Base-by-base conservation (phyloP, 37 sponge, comb jelly and placozoan genomes). In the Geodia barretti region DNA sequence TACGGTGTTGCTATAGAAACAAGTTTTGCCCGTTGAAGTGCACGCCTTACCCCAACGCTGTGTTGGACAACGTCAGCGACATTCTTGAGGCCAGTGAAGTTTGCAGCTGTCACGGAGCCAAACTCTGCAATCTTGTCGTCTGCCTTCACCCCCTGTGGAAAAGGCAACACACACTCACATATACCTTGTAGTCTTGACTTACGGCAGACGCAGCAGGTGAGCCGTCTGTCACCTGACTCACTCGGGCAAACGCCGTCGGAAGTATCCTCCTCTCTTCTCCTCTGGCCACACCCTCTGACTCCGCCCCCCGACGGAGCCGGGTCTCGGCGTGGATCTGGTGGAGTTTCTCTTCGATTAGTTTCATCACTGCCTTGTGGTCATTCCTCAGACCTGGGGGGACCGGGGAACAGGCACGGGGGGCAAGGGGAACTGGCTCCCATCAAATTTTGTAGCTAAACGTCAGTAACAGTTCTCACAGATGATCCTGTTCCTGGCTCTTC, bases 341-440 rank as follows among this genome's bases (percentile, higher is more conserved):
- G 3, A 94, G 73, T 43, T 83, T 85, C 80, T 78, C 58, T 62
- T 96, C 97, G 3, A 96, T 73, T 62, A 69, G 70, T 41, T 76
- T 25, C 97, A 96, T 93, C 30, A 88, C 38, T 30, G 75, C 33
- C 75, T 96, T 96, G 78, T 96, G 95, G 84, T 96, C 97, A 68
- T 96, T 96, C 62, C 62, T 73, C 5, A 96, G 82, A 33, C 89
- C 95, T 94, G 47, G 1, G 43, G 63, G 63, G 3, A 31, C 69
- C 26, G 11, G 70, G 32, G 3, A 74, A 2, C 74, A 33, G 28
- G 68, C 28, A 43, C 2, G 66, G 30, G 9, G 4, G 66, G 31
- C 7, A 7, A n/a, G n/a, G n/a, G n/a, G n/a, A n/a, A n/a, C n/a
- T n/a, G n/a, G n/a, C n/a, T n/a, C n/a, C n/a, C n/a, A n/a, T n/a